Conservation (phyloP, 2,888 invertebrate species). For the Pterostichus niger region DNA sequence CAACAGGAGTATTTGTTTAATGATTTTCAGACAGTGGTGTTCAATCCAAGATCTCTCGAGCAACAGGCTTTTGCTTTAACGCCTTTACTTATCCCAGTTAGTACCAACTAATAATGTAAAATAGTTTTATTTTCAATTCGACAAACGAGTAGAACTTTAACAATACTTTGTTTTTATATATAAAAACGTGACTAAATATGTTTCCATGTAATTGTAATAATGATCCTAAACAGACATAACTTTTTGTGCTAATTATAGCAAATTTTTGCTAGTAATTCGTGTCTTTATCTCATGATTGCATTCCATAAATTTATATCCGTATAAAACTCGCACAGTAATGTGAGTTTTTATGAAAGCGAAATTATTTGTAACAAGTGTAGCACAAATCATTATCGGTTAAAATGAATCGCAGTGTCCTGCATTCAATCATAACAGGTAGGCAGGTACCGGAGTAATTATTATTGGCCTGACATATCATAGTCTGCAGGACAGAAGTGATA, state of each 20-base stretch:
- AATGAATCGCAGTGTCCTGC: conserved; percentile 13
- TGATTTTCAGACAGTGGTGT: too few relatives aligned
- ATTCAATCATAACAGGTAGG: conserved; percentile 48
- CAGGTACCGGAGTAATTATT: conserved; percentile 35
- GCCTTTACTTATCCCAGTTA: too few relatives aligned
- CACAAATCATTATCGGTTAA: conserved; percentile 36
- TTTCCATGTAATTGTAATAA: too few relatives aligned
- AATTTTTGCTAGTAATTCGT: background rate
- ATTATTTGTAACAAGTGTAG: conserved; percentile 49
- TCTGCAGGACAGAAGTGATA: conserved; percentile 33
- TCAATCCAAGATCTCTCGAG: too few relatives aligned
- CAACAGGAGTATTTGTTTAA: too few relatives aligned
- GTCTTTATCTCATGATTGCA: background rate
- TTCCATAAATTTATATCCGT: conserved; percentile 17
- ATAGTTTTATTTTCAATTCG: too few relatives aligned
- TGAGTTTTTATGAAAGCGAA: background rate
- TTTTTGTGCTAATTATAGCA: too few relatives aligned
- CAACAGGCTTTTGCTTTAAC: too few relatives aligned
- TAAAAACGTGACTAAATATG: background rate
- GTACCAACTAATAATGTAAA: too few relatives aligned
- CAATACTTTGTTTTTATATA: background rate
- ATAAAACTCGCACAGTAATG: conserved; percentile 3
- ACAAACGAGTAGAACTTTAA: too few relatives aligned
- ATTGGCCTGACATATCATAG: conserved; percentile 39
- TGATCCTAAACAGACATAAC: too few relatives aligned